Percentiles rank a stretch among this genome's conserved stretches.
These are phyloP conservation scores for Leuciscus idus DNA, from an alignment of 2,113 vertebrate genomes.

Conservation along the genomic window DNA sequence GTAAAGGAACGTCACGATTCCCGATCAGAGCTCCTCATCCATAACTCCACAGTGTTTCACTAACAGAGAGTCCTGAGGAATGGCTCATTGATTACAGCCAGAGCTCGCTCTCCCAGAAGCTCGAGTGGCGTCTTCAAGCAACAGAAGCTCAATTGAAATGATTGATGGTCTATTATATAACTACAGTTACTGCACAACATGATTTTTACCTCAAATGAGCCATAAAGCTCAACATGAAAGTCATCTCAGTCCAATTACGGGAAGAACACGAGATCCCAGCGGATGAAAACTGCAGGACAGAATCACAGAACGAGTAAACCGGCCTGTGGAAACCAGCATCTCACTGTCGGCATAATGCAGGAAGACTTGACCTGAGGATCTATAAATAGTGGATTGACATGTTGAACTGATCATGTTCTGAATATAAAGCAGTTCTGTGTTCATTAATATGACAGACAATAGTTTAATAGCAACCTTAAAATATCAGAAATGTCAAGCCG, in stretches of 20 bases:
- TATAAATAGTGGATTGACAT: neutral
- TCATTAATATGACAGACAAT: neutral
- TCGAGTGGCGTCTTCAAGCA: conserved; percentile 62
- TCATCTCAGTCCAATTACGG: conserved; percentile 33
- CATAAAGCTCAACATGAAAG: conserved; percentile 64
- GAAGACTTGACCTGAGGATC: neutral
- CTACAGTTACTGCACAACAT: conserved; percentile 55
- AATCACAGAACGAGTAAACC: neutral
- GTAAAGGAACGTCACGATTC: neutral
- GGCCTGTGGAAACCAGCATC: neutral
- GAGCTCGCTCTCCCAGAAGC: conserved; percentile 44
- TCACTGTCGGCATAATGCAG: too few species aligned
- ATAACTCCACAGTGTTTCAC: conserved; percentile 64
- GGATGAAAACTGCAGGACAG: neutral
- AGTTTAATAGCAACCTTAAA: neutral
- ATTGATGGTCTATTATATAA: conserved; percentile 73
- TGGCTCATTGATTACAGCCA: conserved; percentile 70
- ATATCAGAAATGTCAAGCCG: neutral
- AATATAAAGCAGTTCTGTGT: neutral
- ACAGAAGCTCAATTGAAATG: conserved; percentile 71
- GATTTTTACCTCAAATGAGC: conserved; percentile 63
- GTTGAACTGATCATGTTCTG: neutral
- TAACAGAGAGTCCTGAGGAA: conserved; percentile 62
- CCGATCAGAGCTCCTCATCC: conserved; percentile 50
- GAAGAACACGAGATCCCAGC: neutral